phyloP scores from a whole-genome alignment of 2,113 vertebrate genomes.

The Caretta caretta region DNA sequence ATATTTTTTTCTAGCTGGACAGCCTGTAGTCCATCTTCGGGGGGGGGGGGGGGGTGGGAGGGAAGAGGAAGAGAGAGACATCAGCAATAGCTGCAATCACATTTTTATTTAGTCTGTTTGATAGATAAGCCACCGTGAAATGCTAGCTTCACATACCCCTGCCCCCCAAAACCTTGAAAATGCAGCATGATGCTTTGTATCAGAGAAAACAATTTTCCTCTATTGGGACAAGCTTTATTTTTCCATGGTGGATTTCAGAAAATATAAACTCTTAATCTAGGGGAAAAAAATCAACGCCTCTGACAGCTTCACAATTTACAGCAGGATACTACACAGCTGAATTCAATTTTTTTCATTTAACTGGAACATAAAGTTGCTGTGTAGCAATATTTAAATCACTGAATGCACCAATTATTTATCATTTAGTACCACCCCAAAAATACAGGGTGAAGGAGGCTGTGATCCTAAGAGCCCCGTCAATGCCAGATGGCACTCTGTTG shows the following conservation, averaged over 20 bases:
- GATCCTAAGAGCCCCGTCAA: neutral
- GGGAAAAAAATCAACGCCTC: neutral
- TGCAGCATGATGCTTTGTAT: neutral
- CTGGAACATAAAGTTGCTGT: conserved; percentile 37
- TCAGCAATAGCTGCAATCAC: neutral
- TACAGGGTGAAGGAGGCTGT: neutral
- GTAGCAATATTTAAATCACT: conserved; percentile 49
- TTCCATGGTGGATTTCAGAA: conserved; percentile 21
- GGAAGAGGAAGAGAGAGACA: neutral
- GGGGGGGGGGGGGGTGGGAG: neutral
- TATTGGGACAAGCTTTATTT: conserved; percentile 54
- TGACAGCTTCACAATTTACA: conserved; percentile 53
- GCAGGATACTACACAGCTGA: conserved; percentile 8
- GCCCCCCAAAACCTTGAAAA: neutral
- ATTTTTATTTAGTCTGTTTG: neutral
- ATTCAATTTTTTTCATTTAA: conserved; percentile 60
- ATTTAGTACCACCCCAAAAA: neutral
- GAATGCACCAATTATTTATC: neutral
- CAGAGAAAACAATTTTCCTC: conserved; percentile 3
- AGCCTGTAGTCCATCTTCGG: neutral
- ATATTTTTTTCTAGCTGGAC: neutral
- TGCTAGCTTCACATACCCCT: neutral
- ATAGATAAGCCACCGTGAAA: neutral
- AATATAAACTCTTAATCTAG: neutral
- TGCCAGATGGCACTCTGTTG: neutral